A percentile compares a stretch with the other conserved stretches of the same genome.
Conservation (phyloP, 2,888 invertebrate species). For the Aphodius sticticus region DNA sequence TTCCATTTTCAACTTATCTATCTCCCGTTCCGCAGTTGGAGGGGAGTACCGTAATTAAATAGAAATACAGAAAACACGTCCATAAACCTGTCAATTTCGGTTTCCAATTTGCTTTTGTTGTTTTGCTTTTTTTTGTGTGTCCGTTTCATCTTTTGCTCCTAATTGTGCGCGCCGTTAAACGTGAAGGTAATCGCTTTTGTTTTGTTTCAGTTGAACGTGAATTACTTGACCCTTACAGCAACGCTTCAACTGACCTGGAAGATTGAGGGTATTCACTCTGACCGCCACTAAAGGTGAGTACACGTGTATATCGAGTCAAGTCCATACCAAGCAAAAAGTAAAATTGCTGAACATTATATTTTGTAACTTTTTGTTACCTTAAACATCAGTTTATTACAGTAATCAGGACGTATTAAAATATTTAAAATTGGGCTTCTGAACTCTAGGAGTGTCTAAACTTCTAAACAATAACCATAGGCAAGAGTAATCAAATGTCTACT, state of each 20-base stretch:
- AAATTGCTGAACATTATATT: too few relatives aligned
- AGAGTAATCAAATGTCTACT: too few relatives aligned
- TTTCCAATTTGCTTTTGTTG: constrained; percentile 43
- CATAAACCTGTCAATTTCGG: constrained; percentile 41
- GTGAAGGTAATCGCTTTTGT: neutral
- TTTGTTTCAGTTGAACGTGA: neutral
- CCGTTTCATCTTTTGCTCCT: neutral
- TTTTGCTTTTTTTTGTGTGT: constrained; percentile 35
- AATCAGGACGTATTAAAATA: too few relatives aligned
- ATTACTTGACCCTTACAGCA: neutral
- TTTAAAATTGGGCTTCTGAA: too few relatives aligned
- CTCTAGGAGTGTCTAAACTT: too few relatives aligned
- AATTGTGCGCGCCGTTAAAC: neutral
- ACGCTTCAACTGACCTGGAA: neutral
- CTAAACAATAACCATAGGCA: too few relatives aligned
- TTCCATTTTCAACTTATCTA: constrained; percentile 25
- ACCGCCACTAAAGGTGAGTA: neutral
- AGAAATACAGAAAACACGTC: constrained; percentile 49
- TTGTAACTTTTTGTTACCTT: too few relatives aligned
- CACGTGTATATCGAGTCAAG: neutral
- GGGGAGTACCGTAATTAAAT: constrained; percentile 48
- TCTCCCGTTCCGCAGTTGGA: constrained; percentile 7
- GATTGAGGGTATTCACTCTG: neutral
- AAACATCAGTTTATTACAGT: too few relatives aligned
- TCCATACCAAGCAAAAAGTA: too few relatives aligned